Percentiles rank a stretch among this genome's conserved stretches.
phyloP scores from a whole-genome alignment of 1,140 invertebrate species.

The Tenebrio molitor region DNA sequence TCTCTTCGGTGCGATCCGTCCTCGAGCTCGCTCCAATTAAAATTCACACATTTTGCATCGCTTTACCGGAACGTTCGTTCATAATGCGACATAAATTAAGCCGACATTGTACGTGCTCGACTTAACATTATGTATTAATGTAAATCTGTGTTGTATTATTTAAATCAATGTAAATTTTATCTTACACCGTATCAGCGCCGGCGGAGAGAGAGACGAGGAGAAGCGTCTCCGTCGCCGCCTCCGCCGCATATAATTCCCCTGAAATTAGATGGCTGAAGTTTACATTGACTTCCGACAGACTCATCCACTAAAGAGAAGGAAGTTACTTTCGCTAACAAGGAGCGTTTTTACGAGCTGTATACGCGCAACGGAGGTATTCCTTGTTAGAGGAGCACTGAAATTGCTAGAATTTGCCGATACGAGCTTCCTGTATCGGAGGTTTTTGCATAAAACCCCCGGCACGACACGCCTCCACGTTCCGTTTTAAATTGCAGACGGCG shows the following conservation, averaged over 20 bases:
- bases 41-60: background rate
- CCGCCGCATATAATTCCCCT: slow-evolving; percentile 36
- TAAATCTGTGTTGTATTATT: slow-evolving; percentile 34
- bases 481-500: slow-evolving; percentile 19
- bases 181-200: slow-evolving; percentile 13
- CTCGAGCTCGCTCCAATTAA: background rate
- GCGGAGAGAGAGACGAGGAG: background rate
- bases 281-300: slow-evolving; percentile 49
- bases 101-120: slow-evolving; percentile 8
- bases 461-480: background rate
- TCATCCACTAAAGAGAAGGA: slow-evolving; percentile 45
- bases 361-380: background rate
- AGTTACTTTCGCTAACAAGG: slow-evolving; percentile 49
- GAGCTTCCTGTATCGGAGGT: slow-evolving; percentile 10
- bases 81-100: slow-evolving; percentile 16
- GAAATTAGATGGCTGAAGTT: slow-evolving; percentile 51
- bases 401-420: slow-evolving; percentile 13
- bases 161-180: slow-evolving; percentile 32
- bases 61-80: no score
- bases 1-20: no score
- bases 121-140: slow-evolving; percentile 35
- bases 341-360: slow-evolving; percentile 41
- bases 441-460: slow-evolving; percentile 13
- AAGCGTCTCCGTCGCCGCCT: background rate
- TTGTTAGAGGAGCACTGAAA: slow-evolving; percentile 4